Evolutionary conservation across 2,113 vertebrate genomes (phyloP).

Genomic region (Pseudorhombus dupliciocellatus): DNA sequence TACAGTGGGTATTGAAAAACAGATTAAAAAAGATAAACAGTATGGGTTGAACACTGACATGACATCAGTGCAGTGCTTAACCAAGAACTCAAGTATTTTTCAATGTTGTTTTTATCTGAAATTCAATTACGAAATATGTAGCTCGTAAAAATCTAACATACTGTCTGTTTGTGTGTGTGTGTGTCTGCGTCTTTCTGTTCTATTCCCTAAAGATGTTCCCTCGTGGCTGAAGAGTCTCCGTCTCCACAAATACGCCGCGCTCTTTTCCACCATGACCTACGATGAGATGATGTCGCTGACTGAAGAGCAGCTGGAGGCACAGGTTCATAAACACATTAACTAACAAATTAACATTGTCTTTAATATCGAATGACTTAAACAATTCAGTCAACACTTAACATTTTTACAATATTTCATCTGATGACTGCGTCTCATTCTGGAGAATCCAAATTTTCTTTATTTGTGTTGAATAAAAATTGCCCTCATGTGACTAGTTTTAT

Average conservation of each 20-base stretch:
- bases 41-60: neutral
- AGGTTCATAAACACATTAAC: conserved; percentile 69
- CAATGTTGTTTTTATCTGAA: neutral
- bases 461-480: neutral
- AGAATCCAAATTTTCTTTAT: neutral
- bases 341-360: too few relatives aligned
- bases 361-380: neutral
- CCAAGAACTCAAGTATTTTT: neutral
- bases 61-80: neutral
- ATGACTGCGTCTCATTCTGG: too few relatives aligned
- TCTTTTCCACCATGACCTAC: conserved; percentile 97
- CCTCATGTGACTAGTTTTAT: neutral
- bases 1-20: too few relatives aligned
- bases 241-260: conserved; percentile 95
- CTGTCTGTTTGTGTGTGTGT: neutral
- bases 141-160: neutral
- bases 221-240: conserved; percentile 98
- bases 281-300: conserved; percentile 99
- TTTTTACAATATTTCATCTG: too few relatives aligned
- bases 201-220: conserved; percentile 87
- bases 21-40: neutral
- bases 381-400: too few relatives aligned
- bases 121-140: neutral
- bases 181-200: neutral
- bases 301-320: conserved; percentile 94